A percentile compares a stretch with the other conserved stretches of the same genome.
Evolutionary conservation across 1,140 invertebrate species (phyloP).

Genomic region (Octopus bimaculoides): DNA sequence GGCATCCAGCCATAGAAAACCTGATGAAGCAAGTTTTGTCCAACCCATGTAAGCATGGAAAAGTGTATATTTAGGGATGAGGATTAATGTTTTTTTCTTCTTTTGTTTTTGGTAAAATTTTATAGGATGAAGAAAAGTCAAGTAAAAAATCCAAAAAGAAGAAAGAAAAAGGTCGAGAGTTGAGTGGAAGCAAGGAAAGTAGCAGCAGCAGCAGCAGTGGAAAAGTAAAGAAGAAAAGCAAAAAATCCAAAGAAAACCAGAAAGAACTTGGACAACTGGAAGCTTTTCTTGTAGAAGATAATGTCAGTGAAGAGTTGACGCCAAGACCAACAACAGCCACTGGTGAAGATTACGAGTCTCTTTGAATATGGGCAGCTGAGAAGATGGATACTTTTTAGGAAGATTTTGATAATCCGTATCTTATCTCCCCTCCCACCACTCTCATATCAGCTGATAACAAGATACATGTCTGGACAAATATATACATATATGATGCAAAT

Average conservation of each 20-base stretch:
- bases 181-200: constrained; percentile 61
- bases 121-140: constrained; percentile 3
- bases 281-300: constrained; percentile 25
- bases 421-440: too few relatives aligned
- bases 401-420: too few relatives aligned
- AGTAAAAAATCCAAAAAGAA: constrained; percentile 6
- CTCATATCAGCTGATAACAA: too few relatives aligned
- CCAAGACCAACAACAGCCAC: not conserved
- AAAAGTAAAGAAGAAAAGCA: constrained; percentile 44
- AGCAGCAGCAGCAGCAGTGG: constrained; percentile 44
- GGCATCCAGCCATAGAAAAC: too few relatives aligned
- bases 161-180: constrained; percentile 20
- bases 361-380: not conserved
- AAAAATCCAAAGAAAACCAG: constrained; percentile 9
- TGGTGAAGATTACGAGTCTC: constrained; percentile 30
- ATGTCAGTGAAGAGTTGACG: constrained; percentile 19
- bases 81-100: not conserved
- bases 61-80: too few relatives aligned
- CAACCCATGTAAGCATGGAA: too few relatives aligned
- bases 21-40: too few relatives aligned
- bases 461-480: too few relatives aligned
- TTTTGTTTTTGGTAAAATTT: not conserved
- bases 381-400: too few relatives aligned
- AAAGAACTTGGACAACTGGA: constrained; percentile 19
- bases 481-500: too few relatives aligned